phyloP scores from a whole-genome alignment of 2,888 invertebrate species.

The Andrena trimmerana region DNA sequence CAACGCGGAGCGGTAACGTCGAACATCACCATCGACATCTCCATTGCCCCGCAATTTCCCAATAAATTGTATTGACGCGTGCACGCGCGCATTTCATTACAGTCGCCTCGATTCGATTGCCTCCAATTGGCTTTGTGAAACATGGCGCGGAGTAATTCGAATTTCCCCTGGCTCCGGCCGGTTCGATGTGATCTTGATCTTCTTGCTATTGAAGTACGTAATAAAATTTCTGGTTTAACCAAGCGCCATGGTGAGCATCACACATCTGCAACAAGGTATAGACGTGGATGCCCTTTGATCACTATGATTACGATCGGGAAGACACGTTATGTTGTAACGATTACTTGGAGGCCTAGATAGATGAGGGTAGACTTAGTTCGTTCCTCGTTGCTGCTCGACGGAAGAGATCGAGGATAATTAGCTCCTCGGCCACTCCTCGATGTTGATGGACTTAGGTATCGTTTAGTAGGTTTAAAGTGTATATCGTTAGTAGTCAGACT shows the following conservation, averaged over 20 bases:
- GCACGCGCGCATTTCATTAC: not conserved
- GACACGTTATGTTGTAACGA: not conserved
- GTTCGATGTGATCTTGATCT: not conserved
- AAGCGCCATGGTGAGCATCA: not conserved
- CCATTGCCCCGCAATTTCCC: not conserved
- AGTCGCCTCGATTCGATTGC: too few species aligned
- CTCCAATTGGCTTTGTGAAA: too few species aligned
- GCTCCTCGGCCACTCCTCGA: not conserved
- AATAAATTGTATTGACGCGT: not conserved
- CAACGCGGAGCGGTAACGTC: not conserved
- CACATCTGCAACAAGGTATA: not conserved
- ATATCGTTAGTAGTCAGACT: too few species aligned
- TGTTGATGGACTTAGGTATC: not conserved
- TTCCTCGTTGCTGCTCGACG: slow-evolving; percentile 1
- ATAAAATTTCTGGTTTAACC: not conserved
- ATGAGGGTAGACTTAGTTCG: not conserved
- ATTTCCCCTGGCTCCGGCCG: not conserved
- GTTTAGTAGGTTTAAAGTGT: too few species aligned
- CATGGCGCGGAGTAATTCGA: not conserved
- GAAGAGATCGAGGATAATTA: slow-evolving; percentile 7
- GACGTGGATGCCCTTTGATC: not conserved
- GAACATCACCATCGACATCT: not conserved
- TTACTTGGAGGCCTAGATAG: not conserved
- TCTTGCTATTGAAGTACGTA: not conserved
- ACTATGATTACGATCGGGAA: not conserved